Evolutionary conservation across 2,113 vertebrate species (phyloP).

Genomic region (Leucopsar rothschildi): DNA sequence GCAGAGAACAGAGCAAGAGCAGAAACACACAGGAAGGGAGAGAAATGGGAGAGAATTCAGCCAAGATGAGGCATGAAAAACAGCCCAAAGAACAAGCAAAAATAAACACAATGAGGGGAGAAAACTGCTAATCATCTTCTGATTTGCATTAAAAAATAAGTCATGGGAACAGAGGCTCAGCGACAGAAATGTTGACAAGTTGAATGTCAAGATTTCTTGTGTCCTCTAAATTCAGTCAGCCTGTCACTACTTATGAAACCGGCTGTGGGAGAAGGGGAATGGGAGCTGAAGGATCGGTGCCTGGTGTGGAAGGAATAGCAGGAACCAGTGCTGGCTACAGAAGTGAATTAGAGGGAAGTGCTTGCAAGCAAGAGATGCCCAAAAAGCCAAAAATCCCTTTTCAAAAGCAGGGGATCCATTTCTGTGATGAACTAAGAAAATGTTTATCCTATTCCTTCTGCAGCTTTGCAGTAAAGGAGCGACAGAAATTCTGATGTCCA

Average conservation of each 20-base stretch:
- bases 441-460: background rate
- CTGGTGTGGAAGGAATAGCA: background rate
- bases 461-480: background rate
- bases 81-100: constrained; percentile 11
- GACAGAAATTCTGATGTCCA: background rate
- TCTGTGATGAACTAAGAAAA: background rate
- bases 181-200: background rate
- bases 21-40: background rate
- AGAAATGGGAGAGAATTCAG: constrained; percentile 26
- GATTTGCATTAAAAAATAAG: constrained; percentile 58
- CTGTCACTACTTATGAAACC: background rate
- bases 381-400: background rate
- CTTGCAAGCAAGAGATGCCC: background rate
- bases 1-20: constrained; percentile 46
- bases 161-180: background rate
- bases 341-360: background rate
- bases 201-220: background rate
- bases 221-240: constrained; percentile 3
- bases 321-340: background rate
- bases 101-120: constrained; percentile 19
- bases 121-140: constrained; percentile 21
- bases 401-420: background rate
- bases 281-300: background rate
- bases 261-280: background rate
- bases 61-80: constrained; percentile 4